phyloP scores from a whole-genome alignment of 2,797 vertebrate genomes.

The Fistularia tabacaria region DNA sequence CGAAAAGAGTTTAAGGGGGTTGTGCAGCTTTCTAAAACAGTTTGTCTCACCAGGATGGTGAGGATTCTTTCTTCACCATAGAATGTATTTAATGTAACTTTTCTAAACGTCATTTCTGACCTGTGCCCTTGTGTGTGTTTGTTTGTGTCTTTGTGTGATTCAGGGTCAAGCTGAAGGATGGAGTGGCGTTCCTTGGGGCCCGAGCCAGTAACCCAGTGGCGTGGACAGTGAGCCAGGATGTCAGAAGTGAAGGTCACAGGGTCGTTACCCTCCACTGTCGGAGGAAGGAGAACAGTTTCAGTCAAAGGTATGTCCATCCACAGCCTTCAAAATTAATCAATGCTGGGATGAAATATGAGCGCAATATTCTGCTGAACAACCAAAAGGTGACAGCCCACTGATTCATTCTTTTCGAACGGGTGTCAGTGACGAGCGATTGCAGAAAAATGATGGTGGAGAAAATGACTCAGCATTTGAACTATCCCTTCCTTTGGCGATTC shows the following conservation, averaged over 20 bases:
- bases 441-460: constrained; percentile 10
- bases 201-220: constrained; percentile 80
- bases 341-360: constrained; percentile 33
- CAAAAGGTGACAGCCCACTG: constrained; percentile 6
- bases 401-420: constrained; percentile 28
- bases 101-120: neutral
- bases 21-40: neutral
- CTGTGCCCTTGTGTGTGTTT: constrained; percentile 1
- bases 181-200: constrained; percentile 82
- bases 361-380: constrained; percentile 26
- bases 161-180: constrained; percentile 92
- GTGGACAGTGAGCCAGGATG: constrained; percentile 88
- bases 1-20: neutral
- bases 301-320: constrained; percentile 77
- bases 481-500: neutral
- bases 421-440: constrained; percentile 25
- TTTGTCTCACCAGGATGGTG: neutral
- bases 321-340: constrained; percentile 5
- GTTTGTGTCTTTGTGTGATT: constrained; percentile 28
- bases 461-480: constrained; percentile 40
- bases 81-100: too few relatives aligned
- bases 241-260: constrained; percentile 84
- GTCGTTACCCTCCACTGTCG: constrained; percentile 85
- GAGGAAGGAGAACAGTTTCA: constrained; percentile 76
- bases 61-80: neutral